phyloP scores from a whole-genome alignment of 2,888 invertebrate genomes.

The Cephalotes varians region DNA sequence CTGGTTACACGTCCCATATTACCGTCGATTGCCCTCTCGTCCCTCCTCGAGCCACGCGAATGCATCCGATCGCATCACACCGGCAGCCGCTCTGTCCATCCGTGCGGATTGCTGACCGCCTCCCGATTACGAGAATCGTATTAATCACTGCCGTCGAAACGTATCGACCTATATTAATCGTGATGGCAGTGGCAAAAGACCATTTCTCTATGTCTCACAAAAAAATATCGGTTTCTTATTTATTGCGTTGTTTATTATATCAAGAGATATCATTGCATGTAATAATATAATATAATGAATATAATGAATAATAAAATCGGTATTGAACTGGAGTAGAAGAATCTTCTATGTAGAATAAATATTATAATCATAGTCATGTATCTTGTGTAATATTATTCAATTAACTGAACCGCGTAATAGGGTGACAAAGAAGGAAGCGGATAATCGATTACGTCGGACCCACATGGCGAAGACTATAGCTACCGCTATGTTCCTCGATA shows the following conservation, averaged over 20 bases:
- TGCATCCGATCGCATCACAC: constrained; percentile 71
- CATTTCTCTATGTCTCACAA: constrained; percentile 1
- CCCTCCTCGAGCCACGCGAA: constrained; percentile 68
- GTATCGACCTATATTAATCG: constrained; percentile 71
- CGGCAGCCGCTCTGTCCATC: constrained; percentile 71
- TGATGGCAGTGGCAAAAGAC: constrained; percentile 20
- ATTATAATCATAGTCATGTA: constrained; percentile 62
- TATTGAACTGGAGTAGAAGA: constrained; percentile 21
- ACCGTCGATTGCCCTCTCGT: constrained; percentile 70
- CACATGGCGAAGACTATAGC: constrained; percentile 60
- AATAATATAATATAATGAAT: no score
- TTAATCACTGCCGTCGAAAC: constrained; percentile 78
- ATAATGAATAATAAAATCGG: background rate
- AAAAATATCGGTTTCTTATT: background rate
- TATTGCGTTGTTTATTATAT: background rate
- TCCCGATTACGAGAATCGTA: constrained; percentile 83
- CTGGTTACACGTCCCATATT: constrained; percentile 75
- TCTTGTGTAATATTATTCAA: constrained; percentile 64
- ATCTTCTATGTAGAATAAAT: constrained; percentile 53
- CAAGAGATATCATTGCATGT: background rate
- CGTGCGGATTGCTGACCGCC: constrained; percentile 78
- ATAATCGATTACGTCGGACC: constrained; percentile 71
- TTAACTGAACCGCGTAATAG: constrained; percentile 72
- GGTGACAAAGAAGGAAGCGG: constrained; percentile 71
- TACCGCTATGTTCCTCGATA: constrained; percentile 17